A percentile compares a stretch with the other conserved stretches of the same genome.
phyloP scores from a whole-genome alignment of 2,113 vertebrate species.

The Aleadryas rufinucha region DNA sequence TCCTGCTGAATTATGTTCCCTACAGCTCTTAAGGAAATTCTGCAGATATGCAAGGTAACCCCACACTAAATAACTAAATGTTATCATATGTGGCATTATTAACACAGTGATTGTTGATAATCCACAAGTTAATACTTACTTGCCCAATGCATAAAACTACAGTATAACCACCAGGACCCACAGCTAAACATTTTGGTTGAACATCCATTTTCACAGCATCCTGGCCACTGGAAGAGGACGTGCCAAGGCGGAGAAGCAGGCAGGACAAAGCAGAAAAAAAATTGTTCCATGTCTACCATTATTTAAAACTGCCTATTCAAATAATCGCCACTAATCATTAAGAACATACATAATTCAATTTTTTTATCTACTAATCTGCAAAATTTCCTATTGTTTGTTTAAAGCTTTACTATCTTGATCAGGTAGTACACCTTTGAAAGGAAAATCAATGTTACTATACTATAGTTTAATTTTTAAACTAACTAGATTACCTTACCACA shows the following conservation, averaged over 20 bases:
- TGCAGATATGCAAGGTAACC: neutral
- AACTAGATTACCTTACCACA: neutral
- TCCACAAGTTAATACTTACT: conserved; percentile 63
- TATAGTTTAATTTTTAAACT: neutral
- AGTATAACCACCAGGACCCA: conserved; percentile 80
- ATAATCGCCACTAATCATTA: neutral
- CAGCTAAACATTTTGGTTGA: conserved; percentile 87
- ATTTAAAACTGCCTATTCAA: neutral
- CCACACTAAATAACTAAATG: neutral
- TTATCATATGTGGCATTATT: neutral
- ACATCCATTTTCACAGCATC: conserved; percentile 90
- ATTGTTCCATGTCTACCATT: neutral
- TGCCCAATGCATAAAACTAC: conserved; percentile 88
- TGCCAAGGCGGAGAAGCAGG: neutral
- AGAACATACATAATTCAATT: neutral
- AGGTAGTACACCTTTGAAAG: neutral
- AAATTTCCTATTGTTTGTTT: neutral
- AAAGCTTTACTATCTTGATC: neutral
- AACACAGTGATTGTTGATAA: neutral
- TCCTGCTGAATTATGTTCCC: neutral
- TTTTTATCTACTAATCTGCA: neutral
- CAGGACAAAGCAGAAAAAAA: neutral
- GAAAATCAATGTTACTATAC: neutral
- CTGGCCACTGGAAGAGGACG: conserved; percentile 71
- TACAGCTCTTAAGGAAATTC: neutral